A percentile compares a stretch with the other conserved stretches of the same genome.
These are phyloP conservation scores for Mesorhabditis spiculigera DNA, from an alignment of 2,888 invertebrate genomes.

Conservation along the genomic window DNA sequence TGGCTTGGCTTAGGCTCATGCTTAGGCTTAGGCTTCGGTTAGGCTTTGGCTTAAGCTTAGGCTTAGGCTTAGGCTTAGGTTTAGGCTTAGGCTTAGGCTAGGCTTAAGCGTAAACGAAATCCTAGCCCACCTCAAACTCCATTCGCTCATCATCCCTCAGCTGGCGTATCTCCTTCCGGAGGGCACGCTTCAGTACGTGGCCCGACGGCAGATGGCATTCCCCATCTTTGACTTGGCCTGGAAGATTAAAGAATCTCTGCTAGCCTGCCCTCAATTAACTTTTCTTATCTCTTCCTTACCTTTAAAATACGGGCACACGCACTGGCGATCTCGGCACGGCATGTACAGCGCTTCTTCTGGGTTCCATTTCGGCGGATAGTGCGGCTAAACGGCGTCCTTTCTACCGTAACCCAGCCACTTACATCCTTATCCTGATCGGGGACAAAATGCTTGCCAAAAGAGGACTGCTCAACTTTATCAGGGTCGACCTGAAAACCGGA, in stretches of 20 bases:
- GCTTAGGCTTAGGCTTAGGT: too few relatives aligned
- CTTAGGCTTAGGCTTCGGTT: neutral
- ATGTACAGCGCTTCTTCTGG: constrained; percentile 28
- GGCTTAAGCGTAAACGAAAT: too few relatives aligned
- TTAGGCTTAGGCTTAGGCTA: neutral
- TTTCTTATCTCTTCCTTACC: constrained; percentile 13
- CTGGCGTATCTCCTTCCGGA: constrained; percentile 33
- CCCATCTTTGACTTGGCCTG: constrained; percentile 9
- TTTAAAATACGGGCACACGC: constrained; percentile 39
- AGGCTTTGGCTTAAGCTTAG: neutral
- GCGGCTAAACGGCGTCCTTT: neutral
- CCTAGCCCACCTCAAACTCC: constrained; percentile 13
- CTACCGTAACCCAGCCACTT: constrained; percentile 8
- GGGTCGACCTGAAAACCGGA: constrained; percentile 20
- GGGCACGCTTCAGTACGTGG: constrained; percentile 31
- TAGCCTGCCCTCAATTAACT: too few relatives aligned
- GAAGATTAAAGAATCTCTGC: neutral
- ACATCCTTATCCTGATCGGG: constrained; percentile 34
- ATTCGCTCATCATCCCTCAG: constrained; percentile 32
- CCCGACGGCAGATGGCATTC: constrained; percentile 30
- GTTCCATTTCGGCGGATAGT: constrained; percentile 24
- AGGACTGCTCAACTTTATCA: constrained; percentile 25
- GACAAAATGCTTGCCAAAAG: constrained; percentile 40
- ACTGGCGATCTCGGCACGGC: constrained; percentile 40
- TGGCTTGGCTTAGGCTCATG: too few relatives aligned